Evolutionary conservation across 1,140 invertebrate genomes (phyloP), one percentile per base, ranked within the genome.

Genomic region (Atta cephalotes): DNA sequence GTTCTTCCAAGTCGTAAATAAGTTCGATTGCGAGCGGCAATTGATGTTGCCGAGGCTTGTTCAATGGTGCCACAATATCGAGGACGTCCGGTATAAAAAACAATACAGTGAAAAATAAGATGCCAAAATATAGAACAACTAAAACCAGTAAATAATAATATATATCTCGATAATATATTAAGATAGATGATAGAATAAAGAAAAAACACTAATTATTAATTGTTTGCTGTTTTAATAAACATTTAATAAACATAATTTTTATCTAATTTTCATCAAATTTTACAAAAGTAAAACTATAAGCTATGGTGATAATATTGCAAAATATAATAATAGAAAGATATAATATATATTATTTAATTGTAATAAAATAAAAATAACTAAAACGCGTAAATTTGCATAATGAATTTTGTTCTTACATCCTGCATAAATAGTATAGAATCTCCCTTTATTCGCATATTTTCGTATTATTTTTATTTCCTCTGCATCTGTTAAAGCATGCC

Each of bases 381-480:
- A 16, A 49, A 70, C 14, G 25, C 4, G 10, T 10, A 45, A 70
- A 49, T 70, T 70, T 21, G 25, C 6, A 16, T 49, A 70, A 49
- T 16, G 6, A 70, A 2, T 49, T 16, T 51, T 49, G n/a, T 45
- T 51, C 66, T 70, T 51, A 70, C 66, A 5, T 70, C 66, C 66
- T 49, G 39, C n/a, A 25, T 0, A 7, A 51, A 70, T 70, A 49
- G 66, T 70, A 49, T 9, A 35, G 0, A 35, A 2, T 63, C 63
- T 79, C 5, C 77, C 77, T 53, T 53, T 79, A 49, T 51, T 66
- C 18, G 77, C 63, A 18, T 53, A 66, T 21, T 79, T 65, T 9
- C 66, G 62, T 66, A 79, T 63, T 51, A 79, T 79, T 79, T 79
- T 12, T 28, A 79, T 65, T 51, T 79, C 77, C 16, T 66, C 39